These are phyloP conservation scores for Drosophila prosaltans DNA, from an alignment of 1,140 invertebrate genomes.

Conservation along the genomic window DNA sequence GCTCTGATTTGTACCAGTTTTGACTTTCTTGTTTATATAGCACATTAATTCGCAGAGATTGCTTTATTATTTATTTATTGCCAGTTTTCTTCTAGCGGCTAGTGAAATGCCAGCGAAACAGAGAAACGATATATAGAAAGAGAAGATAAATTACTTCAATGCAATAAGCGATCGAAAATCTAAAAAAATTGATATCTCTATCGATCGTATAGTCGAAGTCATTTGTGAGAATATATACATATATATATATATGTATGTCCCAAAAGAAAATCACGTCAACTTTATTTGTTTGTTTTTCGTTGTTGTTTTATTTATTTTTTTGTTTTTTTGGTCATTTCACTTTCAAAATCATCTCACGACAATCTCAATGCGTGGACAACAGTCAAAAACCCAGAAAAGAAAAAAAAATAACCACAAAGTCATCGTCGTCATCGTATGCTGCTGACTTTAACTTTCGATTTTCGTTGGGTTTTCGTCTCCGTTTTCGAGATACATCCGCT, in stretches of 20 bases:
- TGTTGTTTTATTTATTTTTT: conserved; percentile 36
- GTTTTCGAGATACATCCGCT: conserved; percentile 65
- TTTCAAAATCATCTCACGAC: conserved; percentile 76
- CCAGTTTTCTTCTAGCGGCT: conserved; percentile 52
- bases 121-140: conserved; percentile 38
- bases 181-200: conserved; percentile 24
- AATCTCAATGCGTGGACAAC: conserved; percentile 58
- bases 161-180: conserved; percentile 31
- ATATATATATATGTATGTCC: conserved; percentile 38
- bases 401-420: conserved; percentile 61
- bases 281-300: conserved; percentile 40
- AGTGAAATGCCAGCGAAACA: conserved; percentile 42
- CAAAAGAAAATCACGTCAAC: conserved; percentile 32
- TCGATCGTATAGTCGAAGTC: conserved; percentile 21
- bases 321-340: conserved; percentile 74
- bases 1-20: conserved; percentile 83
- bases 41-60: conserved; percentile 77
- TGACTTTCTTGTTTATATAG: conserved; percentile 82
- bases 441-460: conserved; percentile 73
- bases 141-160: conserved; percentile 52
- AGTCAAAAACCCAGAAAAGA: conserved; percentile 39
- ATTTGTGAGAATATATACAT: neutral
- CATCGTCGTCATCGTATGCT: conserved; percentile 47
- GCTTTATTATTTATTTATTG: conserved; percentile 81
- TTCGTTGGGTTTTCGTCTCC: conserved; percentile 54